Conservation (phyloP, 1,140 invertebrate species). For the Saccostrea glomerata region DNA sequence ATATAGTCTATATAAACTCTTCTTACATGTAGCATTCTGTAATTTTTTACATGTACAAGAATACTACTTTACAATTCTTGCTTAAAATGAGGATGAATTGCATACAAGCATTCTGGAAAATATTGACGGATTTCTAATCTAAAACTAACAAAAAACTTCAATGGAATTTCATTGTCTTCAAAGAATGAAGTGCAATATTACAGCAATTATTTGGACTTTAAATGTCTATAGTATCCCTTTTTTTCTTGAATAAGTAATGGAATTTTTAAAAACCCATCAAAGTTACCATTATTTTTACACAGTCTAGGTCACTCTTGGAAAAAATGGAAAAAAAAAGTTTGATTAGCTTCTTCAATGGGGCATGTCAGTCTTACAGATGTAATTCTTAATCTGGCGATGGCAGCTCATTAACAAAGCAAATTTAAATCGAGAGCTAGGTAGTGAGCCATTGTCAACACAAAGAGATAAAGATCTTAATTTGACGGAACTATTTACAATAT, state of each 20-base stretch:
- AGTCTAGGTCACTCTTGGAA: not conserved
- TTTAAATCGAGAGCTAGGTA: not conserved
- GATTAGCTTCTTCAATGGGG: not conserved
- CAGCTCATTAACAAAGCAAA: not conserved
- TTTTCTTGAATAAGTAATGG: not conserved
- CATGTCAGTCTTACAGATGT: not conserved
- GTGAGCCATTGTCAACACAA: not conserved
- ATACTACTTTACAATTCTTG: too few species aligned
- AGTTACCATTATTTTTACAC: not conserved
- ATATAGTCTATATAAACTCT: too few species aligned
- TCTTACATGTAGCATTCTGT: too few species aligned
- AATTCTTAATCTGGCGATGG: not conserved
- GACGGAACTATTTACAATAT: not conserved
- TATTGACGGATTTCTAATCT: too few species aligned
- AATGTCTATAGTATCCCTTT: not conserved
- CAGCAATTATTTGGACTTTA: not conserved
- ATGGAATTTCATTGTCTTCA: too few species aligned
- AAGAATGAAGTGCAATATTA: not conserved
- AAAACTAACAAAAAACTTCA: too few species aligned
- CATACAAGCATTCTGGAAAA: too few species aligned
- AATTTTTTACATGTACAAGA: too few species aligned
- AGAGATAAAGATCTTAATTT: slow-evolving; percentile 25
- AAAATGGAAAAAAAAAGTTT: not conserved
- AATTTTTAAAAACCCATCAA: not conserved
- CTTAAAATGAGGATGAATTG: too few species aligned